Evolutionary conservation across 2,888 invertebrate species (phyloP), one percentile per base, ranked within the genome.

Genomic region (Lissonota sp.): DNA sequence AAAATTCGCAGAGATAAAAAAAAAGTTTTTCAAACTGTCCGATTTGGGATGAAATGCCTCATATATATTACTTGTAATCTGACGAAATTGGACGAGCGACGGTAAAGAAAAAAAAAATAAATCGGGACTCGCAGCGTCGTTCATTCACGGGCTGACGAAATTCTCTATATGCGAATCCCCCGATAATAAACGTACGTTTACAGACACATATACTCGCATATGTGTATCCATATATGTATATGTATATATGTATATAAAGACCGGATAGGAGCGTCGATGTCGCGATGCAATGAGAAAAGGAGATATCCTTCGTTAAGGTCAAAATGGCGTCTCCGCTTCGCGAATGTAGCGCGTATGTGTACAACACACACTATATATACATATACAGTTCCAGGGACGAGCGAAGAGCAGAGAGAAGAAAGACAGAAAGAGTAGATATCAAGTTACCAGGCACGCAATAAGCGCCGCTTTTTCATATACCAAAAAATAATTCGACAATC

Each of bases 251-350:
- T 51, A 51, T 12, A 51, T 5, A 63, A 72, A 67, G 80, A 84
- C 85, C 85, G 84, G 83, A 83, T 79, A 79, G 76, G 83, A 80
- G 63, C 75, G 16, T 75, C 42, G 16, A 46, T 44, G 46, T 40
- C 42, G 39, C 63, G 66, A 51, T 51, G 78, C 73, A 82, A 42
- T 82, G 76, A 83, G 62, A 73, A 86, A 84, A 83, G 12, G 5
- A 51, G 51, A 51, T 91, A 91, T 91, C 91, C 91, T 91, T 91
- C 90, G 88, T 80, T 90, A 90, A 91, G 90, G 91, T 91, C 91
- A 90, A 90, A 90, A 90, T 90, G 91, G 90, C 90, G 90, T 58
- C 73, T 12, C 51, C 12, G 64, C 44, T 51, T 49, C 63, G 66
- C 64, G 10, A 73, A 73, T 57, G 46, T n/a, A n/a, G n/a, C n/a